Evolutionary conservation across 1,140 invertebrate genomes (phyloP).

Genomic region (Cherax destructor): DNA sequence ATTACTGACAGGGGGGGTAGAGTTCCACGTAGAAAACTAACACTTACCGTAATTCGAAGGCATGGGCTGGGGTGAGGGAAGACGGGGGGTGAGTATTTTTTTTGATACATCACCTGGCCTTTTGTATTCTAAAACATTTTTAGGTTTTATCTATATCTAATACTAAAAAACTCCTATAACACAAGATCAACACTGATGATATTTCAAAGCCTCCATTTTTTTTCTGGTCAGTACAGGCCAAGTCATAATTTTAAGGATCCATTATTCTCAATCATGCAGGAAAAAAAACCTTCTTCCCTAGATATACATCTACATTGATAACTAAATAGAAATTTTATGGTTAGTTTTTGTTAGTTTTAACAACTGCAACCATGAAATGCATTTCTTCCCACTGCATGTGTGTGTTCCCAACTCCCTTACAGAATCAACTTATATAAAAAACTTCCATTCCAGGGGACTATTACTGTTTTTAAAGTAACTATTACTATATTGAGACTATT

Average conservation of each 20-base stretch:
- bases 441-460: not conserved
- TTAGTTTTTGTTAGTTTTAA: constrained; percentile 37
- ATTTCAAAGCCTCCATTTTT: constrained; percentile 27
- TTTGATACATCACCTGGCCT: constrained; percentile 43
- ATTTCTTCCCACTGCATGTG: constrained; percentile 56
- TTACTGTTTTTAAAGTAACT: too few species aligned
- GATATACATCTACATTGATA: not conserved
- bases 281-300: not conserved
- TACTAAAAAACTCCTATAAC: constrained; percentile 21
- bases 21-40: constrained; percentile 73
- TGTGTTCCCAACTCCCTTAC: constrained; percentile 44
- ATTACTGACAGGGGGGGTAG: constrained; percentile 24
- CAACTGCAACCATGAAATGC: constrained; percentile 58
- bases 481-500: too few species aligned
- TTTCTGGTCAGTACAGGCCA: not conserved
- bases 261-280: not conserved
- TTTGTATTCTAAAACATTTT: constrained; percentile 16
- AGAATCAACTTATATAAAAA: not conserved
- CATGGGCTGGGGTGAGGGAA: constrained; percentile 86
- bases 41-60: constrained; percentile 99
- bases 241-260: not conserved
- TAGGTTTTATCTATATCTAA: constrained; percentile 15
- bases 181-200: constrained; percentile 7
- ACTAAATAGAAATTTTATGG: not conserved
- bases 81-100: constrained; percentile 60